Conservation (phyloP, 2,113 vertebrate species). For the Tichodroma muraria region DNA sequence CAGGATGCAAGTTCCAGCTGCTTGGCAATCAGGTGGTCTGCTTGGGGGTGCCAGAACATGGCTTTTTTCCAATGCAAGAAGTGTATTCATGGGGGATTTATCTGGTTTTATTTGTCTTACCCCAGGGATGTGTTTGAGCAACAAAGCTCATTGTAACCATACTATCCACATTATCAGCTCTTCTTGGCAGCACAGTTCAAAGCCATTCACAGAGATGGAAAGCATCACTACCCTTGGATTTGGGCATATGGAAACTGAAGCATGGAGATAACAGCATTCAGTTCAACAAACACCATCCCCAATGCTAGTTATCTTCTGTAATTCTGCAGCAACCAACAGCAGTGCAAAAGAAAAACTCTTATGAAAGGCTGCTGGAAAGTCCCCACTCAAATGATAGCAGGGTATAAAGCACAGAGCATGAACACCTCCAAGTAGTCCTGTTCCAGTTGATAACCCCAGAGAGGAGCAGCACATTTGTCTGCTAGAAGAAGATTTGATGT, state of each 20-base stretch:
- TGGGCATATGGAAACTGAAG: background rate
- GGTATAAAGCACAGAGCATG: background rate
- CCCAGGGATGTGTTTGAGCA: background rate
- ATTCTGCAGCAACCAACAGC: background rate
- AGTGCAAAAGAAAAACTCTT: background rate
- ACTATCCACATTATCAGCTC: background rate
- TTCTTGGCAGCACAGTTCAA: slow-evolving; percentile 28
- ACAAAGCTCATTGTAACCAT: background rate
- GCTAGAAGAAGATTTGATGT: background rate
- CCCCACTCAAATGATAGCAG: background rate
- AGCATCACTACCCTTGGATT: background rate
- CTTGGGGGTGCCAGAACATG: background rate
- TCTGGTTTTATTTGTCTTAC: background rate
- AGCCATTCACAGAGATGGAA: background rate
- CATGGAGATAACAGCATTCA: background rate
- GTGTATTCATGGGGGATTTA: background rate
- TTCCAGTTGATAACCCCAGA: background rate
- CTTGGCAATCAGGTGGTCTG: background rate
- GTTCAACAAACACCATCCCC: background rate
- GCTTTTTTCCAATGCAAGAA: background rate
- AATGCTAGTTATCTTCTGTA: background rate
- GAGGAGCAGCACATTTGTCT: background rate
- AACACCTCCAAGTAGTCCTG: background rate
- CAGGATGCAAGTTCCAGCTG: background rate
- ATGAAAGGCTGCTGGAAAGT: background rate